These are phyloP conservation scores for Oryctes rhinoceros DNA, from an alignment of 1,140 invertebrate species.

Conservation along the genomic window DNA sequence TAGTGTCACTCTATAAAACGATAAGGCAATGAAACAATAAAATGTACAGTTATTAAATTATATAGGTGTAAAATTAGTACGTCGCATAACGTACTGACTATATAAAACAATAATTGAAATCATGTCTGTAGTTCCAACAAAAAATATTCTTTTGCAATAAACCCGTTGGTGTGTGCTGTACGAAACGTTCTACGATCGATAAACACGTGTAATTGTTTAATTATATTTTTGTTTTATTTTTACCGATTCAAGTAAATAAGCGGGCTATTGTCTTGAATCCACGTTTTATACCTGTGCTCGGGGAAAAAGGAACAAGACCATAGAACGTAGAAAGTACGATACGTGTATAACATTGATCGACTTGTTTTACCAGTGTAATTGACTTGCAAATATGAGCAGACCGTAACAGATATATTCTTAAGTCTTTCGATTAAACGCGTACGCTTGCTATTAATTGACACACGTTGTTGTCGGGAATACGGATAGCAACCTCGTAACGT, in stretches of 20 bases:
- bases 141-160: not conserved
- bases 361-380: not conserved
- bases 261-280: no score
- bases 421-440: no score
- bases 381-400: constrained; percentile 16
- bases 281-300: not conserved
- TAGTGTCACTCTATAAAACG: no score
- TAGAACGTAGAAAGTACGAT: not conserved
- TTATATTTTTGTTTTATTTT: constrained; percentile 21
- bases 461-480: no score
- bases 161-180: not conserved
- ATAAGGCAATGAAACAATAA: not conserved
- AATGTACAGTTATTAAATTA: constrained; percentile 9
- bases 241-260: not conserved
- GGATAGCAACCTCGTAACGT: no score
- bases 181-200: not conserved
- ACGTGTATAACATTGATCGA: constrained; percentile 1
- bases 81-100: not conserved
- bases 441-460: no score
- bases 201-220: constrained; percentile 28
- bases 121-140: not conserved
- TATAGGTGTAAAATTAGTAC: not conserved
- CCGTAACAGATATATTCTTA: no score
- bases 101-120: constrained; percentile 7
- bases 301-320: not conserved